These are phyloP conservation scores for Cottoperca gobio DNA, from an alignment of 2,797 vertebrate genomes.

Conservation along the genomic window DNA sequence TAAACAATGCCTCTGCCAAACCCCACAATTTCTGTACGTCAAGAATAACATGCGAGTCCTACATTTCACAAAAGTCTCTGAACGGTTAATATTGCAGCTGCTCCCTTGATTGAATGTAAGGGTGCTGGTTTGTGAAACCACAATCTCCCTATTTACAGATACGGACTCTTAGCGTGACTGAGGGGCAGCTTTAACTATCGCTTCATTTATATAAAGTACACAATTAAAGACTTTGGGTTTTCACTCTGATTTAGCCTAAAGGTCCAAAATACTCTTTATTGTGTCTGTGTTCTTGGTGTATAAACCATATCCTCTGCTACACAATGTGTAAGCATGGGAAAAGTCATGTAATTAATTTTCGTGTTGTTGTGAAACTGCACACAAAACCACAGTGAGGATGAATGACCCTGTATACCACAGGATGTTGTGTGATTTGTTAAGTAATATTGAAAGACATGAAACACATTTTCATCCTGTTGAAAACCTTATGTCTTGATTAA, in stretches of 20 bases:
- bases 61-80: constrained; percentile 68
- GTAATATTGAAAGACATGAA: constrained; percentile 37
- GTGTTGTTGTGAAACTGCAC: constrained; percentile 54
- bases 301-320: constrained; percentile 62
- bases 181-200: constrained; percentile 73
- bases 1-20: constrained; percentile 76
- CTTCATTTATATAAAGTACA: constrained; percentile 80
- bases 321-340: constrained; percentile 59
- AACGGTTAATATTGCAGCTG: constrained; percentile 79
- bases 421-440: constrained; percentile 66
- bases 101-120: constrained; percentile 66
- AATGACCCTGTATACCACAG: constrained; percentile 48
- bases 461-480: constrained; percentile 10
- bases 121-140: constrained; percentile 67
- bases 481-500: constrained; percentile 28
- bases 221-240: constrained; percentile 79
- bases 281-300: constrained; percentile 72
- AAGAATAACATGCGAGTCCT: constrained; percentile 74
- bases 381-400: constrained; percentile 50
- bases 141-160: constrained; percentile 82
- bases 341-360: constrained; percentile 28
- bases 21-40: constrained; percentile 71
- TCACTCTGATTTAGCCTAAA: constrained; percentile 76
- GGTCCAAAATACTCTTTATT: constrained; percentile 82
- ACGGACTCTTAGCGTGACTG: constrained; percentile 74